Conservation (phyloP, 2,888 invertebrate genomes). For the Leptinotarsa peninsularis region DNA sequence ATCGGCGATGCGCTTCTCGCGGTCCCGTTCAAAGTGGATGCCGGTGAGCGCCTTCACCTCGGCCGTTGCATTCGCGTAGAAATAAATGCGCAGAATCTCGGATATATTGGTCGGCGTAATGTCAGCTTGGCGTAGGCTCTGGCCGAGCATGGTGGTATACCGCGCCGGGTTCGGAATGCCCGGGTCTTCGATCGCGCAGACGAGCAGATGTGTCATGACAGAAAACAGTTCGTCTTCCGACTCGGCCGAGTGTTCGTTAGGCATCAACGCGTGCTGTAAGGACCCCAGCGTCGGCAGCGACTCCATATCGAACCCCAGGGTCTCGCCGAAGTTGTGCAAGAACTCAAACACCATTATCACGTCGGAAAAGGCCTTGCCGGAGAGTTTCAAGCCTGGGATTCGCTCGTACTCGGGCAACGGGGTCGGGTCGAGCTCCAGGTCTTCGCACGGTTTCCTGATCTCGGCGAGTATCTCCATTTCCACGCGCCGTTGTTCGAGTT, state of each 20-base stretch:
- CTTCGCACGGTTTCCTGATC: constrained; percentile 90
- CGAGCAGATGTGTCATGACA: constrained; percentile 88
- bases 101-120: constrained; percentile 92
- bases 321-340: constrained; percentile 94
- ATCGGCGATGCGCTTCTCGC: constrained; percentile 84
- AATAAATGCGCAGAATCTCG: constrained; percentile 90
- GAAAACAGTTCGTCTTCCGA: constrained; percentile 88
- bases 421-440: constrained; percentile 85
- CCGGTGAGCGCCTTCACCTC: constrained; percentile 86
- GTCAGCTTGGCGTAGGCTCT: constrained; percentile 89
- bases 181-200: constrained; percentile 94
- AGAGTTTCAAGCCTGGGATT: constrained; percentile 74
- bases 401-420: constrained; percentile 79
- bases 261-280: constrained; percentile 84
- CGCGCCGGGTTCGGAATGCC: constrained; percentile 91
- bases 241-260: constrained; percentile 79
- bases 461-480: constrained; percentile 78
- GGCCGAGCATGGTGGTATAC: constrained; percentile 90
- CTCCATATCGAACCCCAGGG: constrained; percentile 92
- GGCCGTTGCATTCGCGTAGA: constrained; percentile 90
- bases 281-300: constrained; percentile 88
- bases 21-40: constrained; percentile 83
- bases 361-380: constrained; percentile 92
- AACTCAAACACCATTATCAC: constrained; percentile 97
- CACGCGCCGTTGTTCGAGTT: constrained; percentile 77